Conservation (phyloP, 2,113 vertebrate genomes). For the Alaudala cheleensis region DNA sequence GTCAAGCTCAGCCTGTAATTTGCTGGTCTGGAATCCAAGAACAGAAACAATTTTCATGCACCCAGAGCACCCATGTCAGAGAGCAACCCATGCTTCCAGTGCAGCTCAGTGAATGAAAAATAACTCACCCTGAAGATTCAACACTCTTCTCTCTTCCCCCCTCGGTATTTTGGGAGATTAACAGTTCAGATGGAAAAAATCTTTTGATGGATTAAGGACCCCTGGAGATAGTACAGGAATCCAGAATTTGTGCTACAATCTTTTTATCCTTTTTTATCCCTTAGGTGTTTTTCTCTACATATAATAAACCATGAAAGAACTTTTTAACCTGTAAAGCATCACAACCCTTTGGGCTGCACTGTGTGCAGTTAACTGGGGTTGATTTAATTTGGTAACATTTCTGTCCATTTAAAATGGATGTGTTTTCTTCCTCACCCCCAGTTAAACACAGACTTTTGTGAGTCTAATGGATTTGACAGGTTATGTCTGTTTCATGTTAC, state of each 20-base stretch:
- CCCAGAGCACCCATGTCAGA: neutral
- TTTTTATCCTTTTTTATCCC: constrained; percentile 26
- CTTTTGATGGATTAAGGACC: constrained; percentile 15
- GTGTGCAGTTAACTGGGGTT: neutral
- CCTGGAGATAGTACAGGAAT: constrained; percentile 1
- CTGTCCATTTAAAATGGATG: neutral
- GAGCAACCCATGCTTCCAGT: neutral
- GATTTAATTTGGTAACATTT: neutral
- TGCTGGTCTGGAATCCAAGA: neutral
- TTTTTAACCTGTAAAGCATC: neutral
- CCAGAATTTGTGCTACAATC: neutral
- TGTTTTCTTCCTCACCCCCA: neutral
- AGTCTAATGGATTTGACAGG: neutral
- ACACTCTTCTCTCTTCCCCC: neutral
- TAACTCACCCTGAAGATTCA: neutral
- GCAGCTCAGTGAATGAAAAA: neutral
- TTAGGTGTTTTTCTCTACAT: neutral
- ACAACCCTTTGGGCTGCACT: neutral
- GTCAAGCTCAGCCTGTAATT: neutral
- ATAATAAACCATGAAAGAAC: neutral
- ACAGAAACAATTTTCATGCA: neutral
- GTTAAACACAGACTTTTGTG: neutral
- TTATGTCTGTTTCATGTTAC: neutral
- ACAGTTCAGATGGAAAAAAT: constrained; percentile 3
- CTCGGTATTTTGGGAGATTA: neutral